Evolutionary conservation across 2,113 vertebrate species (phyloP).

Genomic region (Nansenia antarctica): DNA sequence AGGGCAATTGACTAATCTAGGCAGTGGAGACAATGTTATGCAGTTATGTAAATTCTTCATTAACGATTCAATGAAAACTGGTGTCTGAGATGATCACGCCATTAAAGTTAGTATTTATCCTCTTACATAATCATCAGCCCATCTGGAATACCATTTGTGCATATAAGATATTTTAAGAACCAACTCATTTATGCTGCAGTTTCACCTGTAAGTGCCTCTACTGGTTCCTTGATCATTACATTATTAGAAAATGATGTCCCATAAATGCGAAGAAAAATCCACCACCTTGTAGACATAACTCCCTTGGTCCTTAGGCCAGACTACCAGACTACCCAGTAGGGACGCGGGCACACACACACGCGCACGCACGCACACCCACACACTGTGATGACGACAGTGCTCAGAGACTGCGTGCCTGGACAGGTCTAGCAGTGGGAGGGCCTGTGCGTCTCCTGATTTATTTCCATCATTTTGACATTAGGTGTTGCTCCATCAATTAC

Average conservation of each 20-base stretch:
- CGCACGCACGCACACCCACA: background rate
- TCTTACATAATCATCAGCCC: conserved; percentile 66
- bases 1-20: background rate
- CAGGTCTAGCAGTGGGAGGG: background rate
- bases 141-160: conserved; percentile 53
- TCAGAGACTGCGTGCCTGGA: conserved; percentile 1
- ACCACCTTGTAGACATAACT: too few species aligned
- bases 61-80: conserved; percentile 69
- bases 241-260: background rate
- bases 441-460: too few species aligned
- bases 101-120: conserved; percentile 71
- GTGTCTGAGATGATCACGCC: conserved; percentile 65
- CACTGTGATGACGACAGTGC: background rate
- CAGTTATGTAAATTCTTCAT: conserved; percentile 69
- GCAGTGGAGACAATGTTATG: conserved; percentile 66
- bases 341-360: too few species aligned
- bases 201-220: background rate
- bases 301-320: too few species aligned
- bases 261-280: too few species aligned
- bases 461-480: too few species aligned
- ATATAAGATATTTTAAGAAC: background rate
- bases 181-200: background rate
- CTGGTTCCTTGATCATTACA: background rate
- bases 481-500: background rate
- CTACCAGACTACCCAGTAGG: too few species aligned